phyloP scores from a whole-genome alignment of 2,888 invertebrate species.

The Charanyca ferruginea region DNA sequence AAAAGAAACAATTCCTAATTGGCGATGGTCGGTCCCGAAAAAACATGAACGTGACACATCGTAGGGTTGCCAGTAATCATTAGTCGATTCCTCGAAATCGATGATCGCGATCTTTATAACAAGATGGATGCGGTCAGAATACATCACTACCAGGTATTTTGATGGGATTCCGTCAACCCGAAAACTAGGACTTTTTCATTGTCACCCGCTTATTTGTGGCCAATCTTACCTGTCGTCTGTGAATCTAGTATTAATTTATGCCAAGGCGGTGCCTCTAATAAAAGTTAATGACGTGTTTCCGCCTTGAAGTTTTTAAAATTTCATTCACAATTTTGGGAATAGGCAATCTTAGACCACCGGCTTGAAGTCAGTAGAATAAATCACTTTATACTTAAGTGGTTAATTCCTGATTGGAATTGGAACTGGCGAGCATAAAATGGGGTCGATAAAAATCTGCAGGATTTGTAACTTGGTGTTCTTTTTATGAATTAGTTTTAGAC shows the following conservation, averaged over 20 bases:
- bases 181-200: constrained; percentile 55
- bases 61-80: constrained; percentile 64
- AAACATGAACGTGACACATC: constrained; percentile 55
- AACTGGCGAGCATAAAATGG: constrained; percentile 51
- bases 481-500: constrained; percentile 22
- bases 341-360: constrained; percentile 50
- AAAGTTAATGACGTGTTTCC: constrained; percentile 72
- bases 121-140: constrained; percentile 58
- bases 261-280: constrained; percentile 70
- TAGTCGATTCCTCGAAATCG: constrained; percentile 72
- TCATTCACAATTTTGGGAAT: constrained; percentile 62
- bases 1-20: constrained; percentile 45
- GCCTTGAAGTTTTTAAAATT: constrained; percentile 59
- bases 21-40: constrained; percentile 52
- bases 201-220: constrained; percentile 63
- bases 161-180: constrained; percentile 74
- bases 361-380: constrained; percentile 43
- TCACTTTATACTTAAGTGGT: constrained; percentile 37
- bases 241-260: constrained; percentile 80
- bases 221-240: constrained; percentile 74
- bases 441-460: constrained; percentile 29
- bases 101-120: constrained; percentile 63
- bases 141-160: constrained; percentile 77
- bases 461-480: constrained; percentile 5
- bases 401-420: constrained; percentile 35